A percentile compares a stretch with the other conserved stretches of the same genome.
Conservation (phyloP, 2,888 invertebrate species). For the Euzophera pinguis region DNA sequence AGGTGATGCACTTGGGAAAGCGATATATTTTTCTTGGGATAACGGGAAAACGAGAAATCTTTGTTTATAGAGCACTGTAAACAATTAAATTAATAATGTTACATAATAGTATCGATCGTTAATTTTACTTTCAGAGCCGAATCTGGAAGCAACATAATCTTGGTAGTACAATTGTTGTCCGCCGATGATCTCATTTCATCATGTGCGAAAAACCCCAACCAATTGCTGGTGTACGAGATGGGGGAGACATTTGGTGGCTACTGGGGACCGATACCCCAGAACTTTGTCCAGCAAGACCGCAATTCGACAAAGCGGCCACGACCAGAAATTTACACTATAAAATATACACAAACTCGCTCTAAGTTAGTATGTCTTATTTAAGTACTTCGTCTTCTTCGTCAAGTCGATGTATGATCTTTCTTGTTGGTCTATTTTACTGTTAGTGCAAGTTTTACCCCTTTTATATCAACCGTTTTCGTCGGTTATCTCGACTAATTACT, state of each 20-base stretch:
- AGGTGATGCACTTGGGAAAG: too few relatives aligned
- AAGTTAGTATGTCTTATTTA: neutral
- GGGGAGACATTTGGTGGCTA: constrained; percentile 67
- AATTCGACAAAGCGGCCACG: neutral
- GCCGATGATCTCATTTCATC: constrained; percentile 29
- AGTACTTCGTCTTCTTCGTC: too few relatives aligned
- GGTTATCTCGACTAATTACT: too few relatives aligned
- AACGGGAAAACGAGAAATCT: too few relatives aligned
- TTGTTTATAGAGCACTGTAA: too few relatives aligned
- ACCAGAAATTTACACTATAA: neutral
- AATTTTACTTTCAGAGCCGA: constrained; percentile 44
- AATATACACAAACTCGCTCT: neutral
- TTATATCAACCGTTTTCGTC: too few relatives aligned
- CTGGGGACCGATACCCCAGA: constrained; percentile 58
- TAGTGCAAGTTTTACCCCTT: too few relatives aligned
- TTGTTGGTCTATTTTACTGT: too few relatives aligned
- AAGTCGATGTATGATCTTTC: too few relatives aligned
- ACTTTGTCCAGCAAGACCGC: constrained; percentile 23
- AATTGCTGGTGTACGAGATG: constrained; percentile 56
- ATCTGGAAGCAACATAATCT: constrained; percentile 56
- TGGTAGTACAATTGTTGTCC: constrained; percentile 46
- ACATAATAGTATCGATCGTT: too few relatives aligned
- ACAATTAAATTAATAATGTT: too few relatives aligned
- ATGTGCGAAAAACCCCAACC: constrained; percentile 39
- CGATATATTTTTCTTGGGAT: too few relatives aligned